Base-by-base conservation (phyloP, 1,140 invertebrate genomes). In the Procambarus clarkii region DNA sequence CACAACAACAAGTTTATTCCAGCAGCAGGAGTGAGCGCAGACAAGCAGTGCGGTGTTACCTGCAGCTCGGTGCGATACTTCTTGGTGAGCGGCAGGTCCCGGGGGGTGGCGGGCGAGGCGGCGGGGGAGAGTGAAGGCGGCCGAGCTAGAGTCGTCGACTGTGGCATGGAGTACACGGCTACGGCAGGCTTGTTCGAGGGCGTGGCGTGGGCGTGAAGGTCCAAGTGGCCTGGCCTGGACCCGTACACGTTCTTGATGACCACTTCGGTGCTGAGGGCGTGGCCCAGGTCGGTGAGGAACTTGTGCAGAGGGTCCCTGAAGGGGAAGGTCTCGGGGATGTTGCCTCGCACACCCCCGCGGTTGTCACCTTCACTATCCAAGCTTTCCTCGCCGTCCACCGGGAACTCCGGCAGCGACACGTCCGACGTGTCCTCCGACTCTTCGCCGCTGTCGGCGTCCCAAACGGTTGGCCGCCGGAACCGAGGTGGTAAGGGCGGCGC, bases 181-280 rank as follows among this genome's bases (percentile, higher is more conserved):
- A 11, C 46, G 18, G 64, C 34, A 18, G 83, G 69, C 15, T 76
- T 60, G 64, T 54, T 83, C 9, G 79, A 48, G 44, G 84, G 86
- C 46, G 88, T 76, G 44, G 81, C 83, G 46, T 87, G 88, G 58
- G 92, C 92, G n/a, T 77, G 88, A 4, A 91, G 79, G 45, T 86
- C 85, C 34, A 91, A 76, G 48, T 88, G 88, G 4, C 88, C 88
- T 1, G 88, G 76, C 46, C 50, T 46, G n/a, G 78, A 81, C 0
- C 88, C 92, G 34, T 86, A 86, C 48, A 92, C 78, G 76, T 92
- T 84, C 82, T 91, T 91, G 50, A 92, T 92, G 84, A 92, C 84
- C 60, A 92, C 92, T 58, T 92, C 84, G 3, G 84, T 92, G 79
- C 88, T 76, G 71, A 91, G 71, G 21, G 89, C 80, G 48, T 91